Evolutionary conservation across 2,888 invertebrate species (phyloP).

Genomic region (Leptinotarsa haldemani): DNA sequence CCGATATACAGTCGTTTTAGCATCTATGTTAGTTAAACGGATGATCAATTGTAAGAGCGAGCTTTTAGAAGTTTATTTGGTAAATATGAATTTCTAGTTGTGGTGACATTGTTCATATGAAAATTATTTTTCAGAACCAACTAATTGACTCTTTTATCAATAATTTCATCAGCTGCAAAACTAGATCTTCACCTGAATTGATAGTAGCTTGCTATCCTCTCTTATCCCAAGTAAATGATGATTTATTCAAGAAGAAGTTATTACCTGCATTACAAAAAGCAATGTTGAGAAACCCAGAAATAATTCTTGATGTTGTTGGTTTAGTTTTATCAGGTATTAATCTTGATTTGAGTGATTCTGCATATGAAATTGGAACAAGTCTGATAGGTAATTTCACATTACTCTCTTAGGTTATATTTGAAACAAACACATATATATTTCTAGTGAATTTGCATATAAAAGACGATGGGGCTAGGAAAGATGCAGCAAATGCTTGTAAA

Average conservation of each 20-base stretch:
- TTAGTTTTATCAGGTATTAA: conserved; percentile 77
- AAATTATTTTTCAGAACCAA: conserved; percentile 66
- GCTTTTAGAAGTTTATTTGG: conserved; percentile 70
- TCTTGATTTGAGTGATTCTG: conserved; percentile 82
- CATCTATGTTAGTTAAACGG: conserved; percentile 74
- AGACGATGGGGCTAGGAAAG: conserved; percentile 80
- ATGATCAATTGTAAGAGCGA: conserved; percentile 66
- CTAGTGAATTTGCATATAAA: conserved; percentile 86
- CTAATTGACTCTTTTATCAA: conserved; percentile 80
- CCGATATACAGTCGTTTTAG: conserved; percentile 72
- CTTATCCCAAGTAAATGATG: conserved; percentile 72
- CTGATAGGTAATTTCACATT: conserved; percentile 73
- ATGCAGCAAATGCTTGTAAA: conserved; percentile 80
- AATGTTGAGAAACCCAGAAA: conserved; percentile 93
- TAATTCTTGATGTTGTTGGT: conserved; percentile 84
- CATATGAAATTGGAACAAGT: conserved; percentile 83
- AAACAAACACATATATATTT: conserved; percentile 37
- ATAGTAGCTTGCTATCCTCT: conserved; percentile 77
- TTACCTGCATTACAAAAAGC: conserved; percentile 90
- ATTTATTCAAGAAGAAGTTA: conserved; percentile 79
- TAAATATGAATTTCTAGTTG: conserved; percentile 54
- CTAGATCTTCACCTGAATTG: conserved; percentile 76
- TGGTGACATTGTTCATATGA: background rate
- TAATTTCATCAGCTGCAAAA: conserved; percentile 81
- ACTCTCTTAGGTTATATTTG: conserved; percentile 22